Conservation (phyloP, 2,888 invertebrate species). For the Hesperia comma region DNA sequence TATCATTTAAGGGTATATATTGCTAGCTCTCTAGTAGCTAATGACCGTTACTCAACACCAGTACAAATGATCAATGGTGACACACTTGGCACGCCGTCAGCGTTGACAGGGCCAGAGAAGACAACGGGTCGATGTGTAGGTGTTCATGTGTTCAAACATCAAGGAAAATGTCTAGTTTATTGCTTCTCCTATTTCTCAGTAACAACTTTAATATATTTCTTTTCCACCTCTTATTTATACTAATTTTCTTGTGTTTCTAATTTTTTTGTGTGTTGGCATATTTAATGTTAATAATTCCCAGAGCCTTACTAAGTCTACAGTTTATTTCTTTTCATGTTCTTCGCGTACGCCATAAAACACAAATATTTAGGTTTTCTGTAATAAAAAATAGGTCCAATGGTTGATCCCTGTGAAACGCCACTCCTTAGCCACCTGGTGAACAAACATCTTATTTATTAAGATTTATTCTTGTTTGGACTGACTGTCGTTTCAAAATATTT, state of each 20-base stretch:
- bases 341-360: too few relatives aligned
- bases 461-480: too few relatives aligned
- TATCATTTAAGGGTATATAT: background rate
- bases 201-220: background rate
- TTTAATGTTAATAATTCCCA: too few relatives aligned
- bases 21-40: background rate
- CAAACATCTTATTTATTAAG: too few relatives aligned
- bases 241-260: too few relatives aligned
- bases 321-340: too few relatives aligned
- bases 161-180: conserved; percentile 1
- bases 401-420: background rate
- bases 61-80: conserved; percentile 6
- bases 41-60: conserved; percentile 5
- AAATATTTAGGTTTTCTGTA: too few relatives aligned
- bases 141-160: background rate
- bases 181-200: conserved; percentile 2
- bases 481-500: too few relatives aligned
- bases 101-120: conserved; percentile 14
- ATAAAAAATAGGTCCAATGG: background rate
- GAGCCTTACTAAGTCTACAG: too few relatives aligned
- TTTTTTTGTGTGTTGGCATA: too few relatives aligned
- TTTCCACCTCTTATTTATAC: too few relatives aligned
- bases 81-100: conserved; percentile 28
- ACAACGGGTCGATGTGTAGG: conserved; percentile 2
- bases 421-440: too few relatives aligned